Percentiles rank a stretch among this genome's conserved stretches.
phyloP scores from a whole-genome alignment of 2,888 invertebrate species.

The Scaptodrosophila latifasciaeformis region DNA sequence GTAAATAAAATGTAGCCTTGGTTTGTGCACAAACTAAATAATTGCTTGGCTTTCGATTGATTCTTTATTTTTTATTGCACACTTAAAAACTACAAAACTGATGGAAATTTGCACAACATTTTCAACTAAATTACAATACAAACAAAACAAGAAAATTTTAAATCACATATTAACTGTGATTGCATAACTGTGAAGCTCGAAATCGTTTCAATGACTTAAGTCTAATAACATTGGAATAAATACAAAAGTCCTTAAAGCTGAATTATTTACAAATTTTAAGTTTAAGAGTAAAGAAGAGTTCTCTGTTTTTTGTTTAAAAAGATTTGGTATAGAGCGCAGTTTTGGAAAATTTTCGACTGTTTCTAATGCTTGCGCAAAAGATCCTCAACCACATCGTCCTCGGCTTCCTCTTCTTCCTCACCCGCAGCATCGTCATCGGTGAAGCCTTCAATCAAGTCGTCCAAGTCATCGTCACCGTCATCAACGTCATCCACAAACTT shows the following conservation, averaged over 20 bases:
- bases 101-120: conserved; percentile 19
- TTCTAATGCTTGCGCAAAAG: too few relatives aligned
- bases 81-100: conserved; percentile 54
- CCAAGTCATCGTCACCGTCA: conserved; percentile 54
- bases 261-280: conserved; percentile 52
- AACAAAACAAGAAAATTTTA: conserved; percentile 23
- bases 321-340: conserved; percentile 73
- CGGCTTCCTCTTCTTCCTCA: conserved; percentile 27
- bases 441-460: conserved; percentile 48
- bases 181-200: too few relatives aligned
- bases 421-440: conserved; percentile 26
- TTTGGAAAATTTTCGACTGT: conserved; percentile 48
- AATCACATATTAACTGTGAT: conserved; percentile 8
- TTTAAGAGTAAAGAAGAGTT: conserved; percentile 47
- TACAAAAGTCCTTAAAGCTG: conserved; percentile 37
- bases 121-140: conserved; percentile 52
- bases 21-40: not conserved
- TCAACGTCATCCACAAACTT: conserved; percentile 57
- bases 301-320: too few relatives aligned
- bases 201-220: conserved; percentile 25
- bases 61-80: conserved; percentile 47
- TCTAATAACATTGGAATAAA: conserved; percentile 41
- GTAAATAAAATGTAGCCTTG: not conserved
- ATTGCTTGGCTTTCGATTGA: too few relatives aligned
- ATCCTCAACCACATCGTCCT: conserved; percentile 13